phyloP scores from a whole-genome alignment of 2,797 vertebrate genomes.

The Bradypus variegatus region DNA sequence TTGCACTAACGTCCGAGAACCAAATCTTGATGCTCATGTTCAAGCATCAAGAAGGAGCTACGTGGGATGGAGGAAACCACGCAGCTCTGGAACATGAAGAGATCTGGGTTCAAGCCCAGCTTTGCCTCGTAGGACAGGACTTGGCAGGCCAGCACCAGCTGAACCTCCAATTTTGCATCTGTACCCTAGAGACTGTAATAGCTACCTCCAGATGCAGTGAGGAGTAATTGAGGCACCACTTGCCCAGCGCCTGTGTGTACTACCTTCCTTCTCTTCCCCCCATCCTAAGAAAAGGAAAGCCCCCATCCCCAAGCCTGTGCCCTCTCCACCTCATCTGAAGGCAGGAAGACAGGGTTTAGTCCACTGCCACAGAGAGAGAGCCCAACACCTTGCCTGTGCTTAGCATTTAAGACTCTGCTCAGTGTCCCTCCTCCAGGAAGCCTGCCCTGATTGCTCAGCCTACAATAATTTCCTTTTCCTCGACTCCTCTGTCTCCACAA shows the following conservation, averaged over 20 bases:
- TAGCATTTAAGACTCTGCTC: not conserved
- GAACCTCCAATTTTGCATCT: not conserved
- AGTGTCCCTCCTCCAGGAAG: slow-evolving; percentile 3
- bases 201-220: not conserved
- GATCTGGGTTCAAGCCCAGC: not conserved
- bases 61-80: not conserved
- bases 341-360: not conserved
- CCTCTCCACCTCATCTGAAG: accelerated
- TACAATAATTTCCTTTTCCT: not conserved
- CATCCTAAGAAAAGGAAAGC: not conserved
- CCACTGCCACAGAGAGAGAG: not conserved
- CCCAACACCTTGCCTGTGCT: not conserved
- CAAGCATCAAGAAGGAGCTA: not conserved
- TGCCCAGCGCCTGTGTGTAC: accelerated
- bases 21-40: accelerated
- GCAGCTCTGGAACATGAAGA: not conserved
- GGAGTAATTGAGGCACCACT: not conserved
- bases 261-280: too few relatives aligned
- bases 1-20: not conserved
- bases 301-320: not conserved
- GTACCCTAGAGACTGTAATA: not conserved
- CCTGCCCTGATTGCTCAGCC: not conserved
- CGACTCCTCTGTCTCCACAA: not conserved
- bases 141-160: not conserved
- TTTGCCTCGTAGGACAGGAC: not conserved